Conservation (phyloP, 2,797 vertebrate species). For the Neostethus bicornis region DNA sequence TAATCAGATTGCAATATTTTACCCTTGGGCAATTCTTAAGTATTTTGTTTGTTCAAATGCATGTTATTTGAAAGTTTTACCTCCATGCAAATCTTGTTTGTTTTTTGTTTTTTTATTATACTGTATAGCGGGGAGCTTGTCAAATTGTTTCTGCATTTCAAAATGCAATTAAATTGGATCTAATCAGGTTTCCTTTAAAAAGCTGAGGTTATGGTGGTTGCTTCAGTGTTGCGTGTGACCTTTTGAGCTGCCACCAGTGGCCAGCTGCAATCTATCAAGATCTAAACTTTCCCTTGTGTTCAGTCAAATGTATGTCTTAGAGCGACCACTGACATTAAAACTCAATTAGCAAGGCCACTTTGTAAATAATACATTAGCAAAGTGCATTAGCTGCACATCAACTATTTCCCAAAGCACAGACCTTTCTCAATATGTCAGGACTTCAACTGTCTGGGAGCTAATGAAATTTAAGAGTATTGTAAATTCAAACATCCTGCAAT, state of each 20-base stretch:
- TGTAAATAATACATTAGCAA: slow-evolving; percentile 84
- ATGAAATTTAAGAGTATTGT: slow-evolving; percentile 59
- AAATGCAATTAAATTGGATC: slow-evolving; percentile 14
- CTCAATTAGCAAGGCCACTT: slow-evolving; percentile 81
- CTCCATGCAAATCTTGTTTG: neutral
- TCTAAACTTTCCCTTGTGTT: slow-evolving; percentile 76
- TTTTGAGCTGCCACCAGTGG: slow-evolving; percentile 71
- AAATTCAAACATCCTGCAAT: slow-evolving; percentile 43
- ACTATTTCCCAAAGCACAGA: slow-evolving; percentile 64
- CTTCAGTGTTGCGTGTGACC: slow-evolving; percentile 65
- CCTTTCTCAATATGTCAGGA: slow-evolving; percentile 76
- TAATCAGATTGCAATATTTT: neutral
- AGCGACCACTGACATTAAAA: slow-evolving; percentile 83
- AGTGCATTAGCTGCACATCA: slow-evolving; percentile 76
- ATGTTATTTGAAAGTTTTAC: neutral
- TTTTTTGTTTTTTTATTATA: neutral
- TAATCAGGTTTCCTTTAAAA: slow-evolving; percentile 35
- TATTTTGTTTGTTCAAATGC: slow-evolving; percentile 1
- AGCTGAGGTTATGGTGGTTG: slow-evolving; percentile 54
- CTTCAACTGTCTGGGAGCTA: slow-evolving; percentile 58
- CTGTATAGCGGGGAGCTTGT: neutral
- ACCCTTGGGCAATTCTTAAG: neutral
- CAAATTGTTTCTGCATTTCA: slow-evolving; percentile 10
- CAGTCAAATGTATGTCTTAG: slow-evolving; percentile 72
- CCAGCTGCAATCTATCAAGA: slow-evolving; percentile 79